phyloP scores from a whole-genome alignment of 2,113 vertebrate genomes.

The Acrocephalus kingi region DNA sequence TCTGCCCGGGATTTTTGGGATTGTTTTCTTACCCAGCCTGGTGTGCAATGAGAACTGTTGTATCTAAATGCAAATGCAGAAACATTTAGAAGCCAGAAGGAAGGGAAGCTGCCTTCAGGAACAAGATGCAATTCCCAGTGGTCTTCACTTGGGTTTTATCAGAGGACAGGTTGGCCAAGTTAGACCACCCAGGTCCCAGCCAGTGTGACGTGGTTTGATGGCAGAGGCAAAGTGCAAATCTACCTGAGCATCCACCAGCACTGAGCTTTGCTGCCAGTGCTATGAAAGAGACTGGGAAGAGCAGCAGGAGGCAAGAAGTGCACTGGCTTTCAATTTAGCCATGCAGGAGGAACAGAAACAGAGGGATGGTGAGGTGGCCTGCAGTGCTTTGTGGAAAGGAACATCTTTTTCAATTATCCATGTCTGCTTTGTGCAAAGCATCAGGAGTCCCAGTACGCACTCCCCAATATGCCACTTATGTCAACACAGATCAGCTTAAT shows the following conservation, averaged over 20 bases:
- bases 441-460: neutral
- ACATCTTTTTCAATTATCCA: slow-evolving; percentile 23
- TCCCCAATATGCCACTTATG: neutral
- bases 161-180: neutral
- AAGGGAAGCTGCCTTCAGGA: neutral
- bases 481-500: neutral
- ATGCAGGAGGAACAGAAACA: neutral
- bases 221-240: neutral
- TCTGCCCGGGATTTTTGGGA: neutral
- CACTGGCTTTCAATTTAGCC: neutral
- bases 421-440: neutral
- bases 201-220: neutral
- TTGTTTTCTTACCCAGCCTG: neutral
- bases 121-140: neutral
- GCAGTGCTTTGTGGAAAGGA: slow-evolving; percentile 1
- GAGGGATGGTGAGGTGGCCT: neutral
- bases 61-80: neutral
- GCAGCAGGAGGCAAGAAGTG: neutral
- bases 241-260: neutral
- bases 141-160: neutral
- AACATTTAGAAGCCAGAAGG: neutral
- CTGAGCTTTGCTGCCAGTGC: neutral
- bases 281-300: neutral
- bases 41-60: neutral
- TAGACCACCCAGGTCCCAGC: neutral